Base-by-base conservation (phyloP, 2,797 vertebrate genomes). In the Pachyuromys duprasi region DNA sequence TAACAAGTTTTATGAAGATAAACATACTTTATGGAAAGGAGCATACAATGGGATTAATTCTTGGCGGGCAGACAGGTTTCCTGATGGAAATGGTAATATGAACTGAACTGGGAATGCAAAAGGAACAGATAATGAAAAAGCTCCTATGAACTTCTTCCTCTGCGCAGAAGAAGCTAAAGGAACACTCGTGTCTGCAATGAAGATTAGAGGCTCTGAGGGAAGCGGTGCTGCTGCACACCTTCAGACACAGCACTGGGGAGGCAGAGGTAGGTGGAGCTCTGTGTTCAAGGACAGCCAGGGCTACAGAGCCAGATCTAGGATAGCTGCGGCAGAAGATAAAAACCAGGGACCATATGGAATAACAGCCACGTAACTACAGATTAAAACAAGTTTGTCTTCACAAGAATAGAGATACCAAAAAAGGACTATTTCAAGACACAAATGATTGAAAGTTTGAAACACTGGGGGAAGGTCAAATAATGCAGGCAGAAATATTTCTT, bases 391-490 rank as follows among this genome's bases (percentile, higher is more conserved):
- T 70, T n/a, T 82, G 69, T 90, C 84, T 55, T 95, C 65, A 74
- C 31, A 95, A 55, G 92, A 93, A 90, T 72, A 49, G 49, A 49
- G 49, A 49, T 49, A 8, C 49, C n/a, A 95, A 94, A 72, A 24
- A 91, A 75, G 78, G 80, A 95, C 12, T 65, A n/a, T 84, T 93
- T 91, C 55, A 92, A 89, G 57, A 86, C 72, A 82, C 62, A 22
- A 93, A 26, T 79, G 28, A 36, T 57, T 49, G 28, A 22, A 33
- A 31, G 39, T 65, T 65, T 83, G 60, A 65, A 89, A 89, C 0
- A 69, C 13, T 69, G 1, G 39, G 92, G 78, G 78, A 53, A 94
- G 17, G 22, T 79, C 55, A 95, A 95, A 33, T 72, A 57, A 91
- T 67, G 79, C 1, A 90, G 81, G 4, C 89, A 62, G 57, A 75